Base-by-base conservation (phyloP, 2,113 vertebrate species). In the Gorsachius goisagi region DNA sequence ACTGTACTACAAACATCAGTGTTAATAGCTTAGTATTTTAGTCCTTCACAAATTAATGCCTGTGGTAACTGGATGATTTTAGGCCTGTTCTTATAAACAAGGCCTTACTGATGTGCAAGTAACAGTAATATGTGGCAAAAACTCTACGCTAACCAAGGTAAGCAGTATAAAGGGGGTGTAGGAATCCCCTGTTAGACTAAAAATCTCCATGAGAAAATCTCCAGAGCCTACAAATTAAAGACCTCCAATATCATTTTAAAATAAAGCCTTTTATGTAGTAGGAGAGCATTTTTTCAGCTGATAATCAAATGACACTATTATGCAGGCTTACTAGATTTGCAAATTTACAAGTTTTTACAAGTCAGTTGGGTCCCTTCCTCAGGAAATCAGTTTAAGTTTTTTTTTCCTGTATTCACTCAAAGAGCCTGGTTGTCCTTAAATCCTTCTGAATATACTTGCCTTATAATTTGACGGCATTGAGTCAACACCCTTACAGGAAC, bases 331-430 rank as follows among this genome's bases (percentile, higher is more conserved):
- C 98, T 98, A 98, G 98, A 98, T 98, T 98, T 98, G 97, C 97
- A 98, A 97, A 98, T 98, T 98, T 98, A 97, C 97, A 98, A 97
- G 97, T 97, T 98, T 98, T 98, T 98, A 98, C 96, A 98, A 98
- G 98, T 98, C 97, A 97, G 97, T 97, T 98, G 98, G 97, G 97
- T 98, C 98, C 97, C 97, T 98, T 98, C 97, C 98, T 98, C 97
- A 98, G 98, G 97, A 98, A 98, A 98, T 98, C 97, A 97, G 95
- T 98, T 98, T 95, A 98, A 97, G 97, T 80, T 98, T 98, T 97
- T 97, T 97, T 95, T 94, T 88, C 95, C 97, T 97, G 83, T 98
- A 95, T 98, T 98, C 96, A 97, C 96, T 98, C 97, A 98, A 98
- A 98, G 97, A 98, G 87, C 94, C 91, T 97, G 97, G 97, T 98